Conservation (phyloP, 2,113 vertebrate species). For the Dipodomys merriami region DNA sequence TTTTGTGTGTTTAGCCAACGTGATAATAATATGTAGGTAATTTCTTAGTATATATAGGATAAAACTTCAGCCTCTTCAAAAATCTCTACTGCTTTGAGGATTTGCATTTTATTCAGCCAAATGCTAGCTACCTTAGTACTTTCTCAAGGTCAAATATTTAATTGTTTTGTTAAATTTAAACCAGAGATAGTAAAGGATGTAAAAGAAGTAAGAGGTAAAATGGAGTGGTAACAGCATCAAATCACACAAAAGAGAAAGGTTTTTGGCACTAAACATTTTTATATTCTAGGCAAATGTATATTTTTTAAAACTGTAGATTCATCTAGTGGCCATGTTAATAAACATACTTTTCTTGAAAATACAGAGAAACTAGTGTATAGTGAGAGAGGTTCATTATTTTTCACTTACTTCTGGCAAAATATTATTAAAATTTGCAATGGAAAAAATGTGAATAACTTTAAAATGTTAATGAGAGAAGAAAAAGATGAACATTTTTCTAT, state of each 20-base stretch:
- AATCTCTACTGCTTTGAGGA: conserved; percentile 15
- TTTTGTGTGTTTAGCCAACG: neutral
- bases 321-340: neutral
- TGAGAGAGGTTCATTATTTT: neutral
- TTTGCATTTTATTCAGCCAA: conserved; percentile 57
- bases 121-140: neutral
- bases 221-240: neutral
- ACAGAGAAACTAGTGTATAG: neutral
- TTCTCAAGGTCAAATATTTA: conserved; percentile 53
- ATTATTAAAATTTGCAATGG: neutral
- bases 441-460: conserved; percentile 40
- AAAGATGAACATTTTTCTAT: conserved; percentile 13
- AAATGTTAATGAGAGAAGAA: conserved; percentile 17
- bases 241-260: neutral
- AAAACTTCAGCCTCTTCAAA: conserved; percentile 23
- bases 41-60: conserved; percentile 23
- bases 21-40: neutral
- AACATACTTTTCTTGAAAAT: neutral
- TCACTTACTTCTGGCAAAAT: conserved; percentile 29
- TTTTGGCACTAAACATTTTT: neutral
- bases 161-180: conserved; percentile 64
- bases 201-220: conserved; percentile 48
- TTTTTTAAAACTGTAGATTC: neutral
- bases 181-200: neutral
- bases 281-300: neutral